Base-by-base conservation (phyloP, 2,113 vertebrate species). In the Hippolais icterina region DNA sequence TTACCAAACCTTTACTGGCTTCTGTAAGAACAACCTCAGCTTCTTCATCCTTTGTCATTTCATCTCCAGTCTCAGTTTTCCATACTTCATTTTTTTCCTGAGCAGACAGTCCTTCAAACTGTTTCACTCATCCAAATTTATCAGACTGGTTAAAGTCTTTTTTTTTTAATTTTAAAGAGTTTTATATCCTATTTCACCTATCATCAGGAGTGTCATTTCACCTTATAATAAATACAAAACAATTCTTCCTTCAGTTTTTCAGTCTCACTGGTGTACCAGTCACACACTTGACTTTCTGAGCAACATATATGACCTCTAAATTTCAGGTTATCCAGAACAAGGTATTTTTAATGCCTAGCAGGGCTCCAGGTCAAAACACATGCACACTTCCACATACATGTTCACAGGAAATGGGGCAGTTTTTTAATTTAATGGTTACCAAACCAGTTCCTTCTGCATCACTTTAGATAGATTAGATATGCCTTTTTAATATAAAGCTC, bases 141-240 rank as follows among this genome's bases (percentile, higher is more conserved):
- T 33, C 31, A 80, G 24, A 69, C 9, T 17, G 9, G 9, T 56
- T 93, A 5, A 81, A 54, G 8, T 23, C 10, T 66, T 5, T 37
- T 47, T 53, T 37, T 49, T 39, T 29, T 35, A 44, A 28, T 39
- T 86, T 57, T 47, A 22, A 28, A 15, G 10, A 47, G 15, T n/a
- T 60, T 80, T 72, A 69, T 6, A 65, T 60, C 9, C 12, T 18
- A 37, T 29, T 90, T 72, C 28, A 53, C n/a, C 52, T 27, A 63
- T 1, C 29, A 75, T 1, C 29, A 64, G 18, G 5, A 60, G 3
- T 41, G 20, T 70, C 12, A 39, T 52, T 71, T 54, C 12, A 61
- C 15, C n/a, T 57, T 61, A 7, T 1, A n/a, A 5, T 20, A 84
- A 28, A 18, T 19, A 41, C 0, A 0, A 44, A 31, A 66, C 22